Conservation (phyloP, 2,888 invertebrate species). For the Glyphotaelius pellucidus region DNA sequence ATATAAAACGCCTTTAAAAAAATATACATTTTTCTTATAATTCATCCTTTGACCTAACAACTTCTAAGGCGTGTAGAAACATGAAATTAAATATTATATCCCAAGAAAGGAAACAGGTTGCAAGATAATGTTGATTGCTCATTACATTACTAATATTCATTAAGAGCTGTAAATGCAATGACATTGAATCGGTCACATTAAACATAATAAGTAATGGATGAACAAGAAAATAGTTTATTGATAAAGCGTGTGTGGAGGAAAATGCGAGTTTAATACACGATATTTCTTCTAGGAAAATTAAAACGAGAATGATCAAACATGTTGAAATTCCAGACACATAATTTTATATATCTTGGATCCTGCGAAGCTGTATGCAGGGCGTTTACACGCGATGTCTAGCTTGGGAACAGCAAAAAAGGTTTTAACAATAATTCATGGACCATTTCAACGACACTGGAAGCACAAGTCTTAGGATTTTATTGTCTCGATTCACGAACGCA, state of each 20-base stretch:
- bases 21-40: neutral
- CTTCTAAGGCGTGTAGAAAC: neutral
- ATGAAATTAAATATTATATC: too few relatives aligned
- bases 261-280: neutral
- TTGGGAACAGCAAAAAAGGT: neutral
- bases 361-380: neutral
- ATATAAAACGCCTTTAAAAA: neutral
- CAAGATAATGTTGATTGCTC: neutral
- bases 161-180: neutral
- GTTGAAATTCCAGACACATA: neutral
- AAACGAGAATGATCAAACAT: neutral
- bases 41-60: neutral
- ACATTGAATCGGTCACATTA: neutral
- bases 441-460: neutral
- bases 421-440: slow-evolving; percentile 13
- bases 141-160: neutral
- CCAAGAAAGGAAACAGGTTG: neutral
- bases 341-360: neutral
- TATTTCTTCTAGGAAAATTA: neutral
- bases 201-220: neutral
- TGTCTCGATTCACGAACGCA: slow-evolving; percentile 6
- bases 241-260: too few relatives aligned
- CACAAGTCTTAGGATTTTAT: slow-evolving; percentile 5
- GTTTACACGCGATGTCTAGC: slow-evolving; percentile 18
- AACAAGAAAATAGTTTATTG: neutral